Conservation (phyloP, 1,140 invertebrate species). For the Pristionchus pacificus region DNA sequence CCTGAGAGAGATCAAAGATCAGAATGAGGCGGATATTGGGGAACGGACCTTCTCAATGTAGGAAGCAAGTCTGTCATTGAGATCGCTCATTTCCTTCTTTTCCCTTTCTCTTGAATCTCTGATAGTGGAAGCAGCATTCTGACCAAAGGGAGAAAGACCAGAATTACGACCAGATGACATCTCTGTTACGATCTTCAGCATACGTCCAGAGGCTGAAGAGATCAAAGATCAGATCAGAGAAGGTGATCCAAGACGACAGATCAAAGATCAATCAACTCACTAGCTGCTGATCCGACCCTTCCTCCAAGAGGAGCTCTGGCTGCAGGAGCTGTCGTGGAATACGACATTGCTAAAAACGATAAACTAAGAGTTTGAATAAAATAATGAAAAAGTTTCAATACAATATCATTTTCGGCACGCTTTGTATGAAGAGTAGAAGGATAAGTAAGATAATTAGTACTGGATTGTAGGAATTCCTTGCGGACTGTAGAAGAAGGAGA, state of each 20-base stretch:
- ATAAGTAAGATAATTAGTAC: neutral
- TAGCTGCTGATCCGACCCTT: conserved; percentile 9
- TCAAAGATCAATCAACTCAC: conserved; percentile 18
- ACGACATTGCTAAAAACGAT: conserved; percentile 26
- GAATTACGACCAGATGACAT: conserved; percentile 36
- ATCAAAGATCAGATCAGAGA: conserved; percentile 9
- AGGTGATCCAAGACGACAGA: too few relatives aligned
- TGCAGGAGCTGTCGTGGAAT: conserved; percentile 19
- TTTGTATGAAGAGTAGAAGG: neutral
- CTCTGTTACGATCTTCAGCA: conserved; percentile 50
- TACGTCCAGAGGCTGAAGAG: conserved; percentile 31
- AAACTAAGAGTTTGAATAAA: too few relatives aligned
- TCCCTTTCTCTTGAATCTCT: conserved; percentile 59
- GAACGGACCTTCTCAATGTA: conserved; percentile 60
- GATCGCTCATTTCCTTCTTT: conserved; percentile 61
- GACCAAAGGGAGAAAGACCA: conserved; percentile 47
- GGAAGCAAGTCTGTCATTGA: conserved; percentile 61
- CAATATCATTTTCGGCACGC: neutral
- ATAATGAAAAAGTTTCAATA: neutral
- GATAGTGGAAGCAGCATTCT: conserved; percentile 58
- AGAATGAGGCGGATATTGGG: neutral
- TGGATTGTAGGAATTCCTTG: neutral
- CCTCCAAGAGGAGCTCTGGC: conserved; percentile 29
- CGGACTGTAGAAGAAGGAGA: neutral
- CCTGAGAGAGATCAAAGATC: conserved; percentile 21